A percentile compares a stretch with the other conserved stretches of the same genome.
Evolutionary conservation across 2,113 vertebrate species (phyloP).

Genomic region (Dicrurus megarhynchus): DNA sequence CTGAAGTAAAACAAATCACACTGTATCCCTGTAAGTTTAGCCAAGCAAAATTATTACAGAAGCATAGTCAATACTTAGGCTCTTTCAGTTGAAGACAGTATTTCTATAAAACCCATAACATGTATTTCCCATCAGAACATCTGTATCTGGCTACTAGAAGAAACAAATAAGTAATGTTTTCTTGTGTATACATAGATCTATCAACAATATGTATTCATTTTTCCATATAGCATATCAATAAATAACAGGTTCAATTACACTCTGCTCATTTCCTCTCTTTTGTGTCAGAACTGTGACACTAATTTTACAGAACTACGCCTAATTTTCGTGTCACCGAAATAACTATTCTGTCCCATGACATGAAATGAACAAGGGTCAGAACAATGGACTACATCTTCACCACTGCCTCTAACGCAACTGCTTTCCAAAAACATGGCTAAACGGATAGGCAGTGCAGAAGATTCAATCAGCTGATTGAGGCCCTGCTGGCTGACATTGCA

Average conservation of each 20-base stretch:
- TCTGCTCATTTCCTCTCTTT: neutral
- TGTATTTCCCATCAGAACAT: neutral
- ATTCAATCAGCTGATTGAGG: neutral
- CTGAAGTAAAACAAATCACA: neutral
- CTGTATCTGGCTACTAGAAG: neutral
- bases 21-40: neutral
- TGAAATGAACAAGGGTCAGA: neutral
- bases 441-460: neutral
- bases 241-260: neutral
- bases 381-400: neutral
- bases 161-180: neutral
- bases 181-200: neutral
- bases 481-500: neutral
- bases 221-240: neutral
- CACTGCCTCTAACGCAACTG: rapidly evolving
- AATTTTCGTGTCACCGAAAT: neutral
- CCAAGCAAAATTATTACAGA: neutral
- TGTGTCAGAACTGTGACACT: neutral
- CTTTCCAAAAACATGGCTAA: neutral
- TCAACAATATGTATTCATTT: neutral
- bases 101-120: neutral
- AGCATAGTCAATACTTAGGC: neutral
- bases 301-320: neutral
- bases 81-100: neutral
- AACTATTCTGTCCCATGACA: neutral